A percentile compares a stretch with the other conserved stretches of the same genome.
Evolutionary conservation across 1,140 invertebrate species (phyloP).

Genomic region (Nasonia vitripennis): DNA sequence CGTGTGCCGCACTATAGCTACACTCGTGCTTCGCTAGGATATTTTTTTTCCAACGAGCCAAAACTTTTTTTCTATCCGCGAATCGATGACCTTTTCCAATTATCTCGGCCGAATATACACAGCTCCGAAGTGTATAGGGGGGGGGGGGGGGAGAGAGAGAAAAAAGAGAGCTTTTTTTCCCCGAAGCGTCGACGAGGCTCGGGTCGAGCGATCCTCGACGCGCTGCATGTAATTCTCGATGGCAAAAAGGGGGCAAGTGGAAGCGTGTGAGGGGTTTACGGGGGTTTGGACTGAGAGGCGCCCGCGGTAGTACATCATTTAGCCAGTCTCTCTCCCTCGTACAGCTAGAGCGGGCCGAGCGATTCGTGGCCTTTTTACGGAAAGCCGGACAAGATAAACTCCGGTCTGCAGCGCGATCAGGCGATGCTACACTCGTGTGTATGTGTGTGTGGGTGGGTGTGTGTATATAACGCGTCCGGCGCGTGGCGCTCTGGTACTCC

Average conservation of each 20-base stretch:
- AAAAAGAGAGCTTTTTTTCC: background rate
- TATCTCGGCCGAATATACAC: too few relatives aligned
- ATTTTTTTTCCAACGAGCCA: too few relatives aligned
- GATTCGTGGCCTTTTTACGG: conserved; percentile 22
- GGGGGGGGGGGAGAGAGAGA: too few relatives aligned
- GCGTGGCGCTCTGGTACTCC: background rate
- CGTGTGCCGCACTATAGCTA: too few relatives aligned
- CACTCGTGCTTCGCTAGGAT: too few relatives aligned
- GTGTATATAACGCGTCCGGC: background rate
- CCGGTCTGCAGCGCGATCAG: conserved; percentile 31
- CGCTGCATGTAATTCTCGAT: background rate
- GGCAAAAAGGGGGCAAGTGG: background rate
- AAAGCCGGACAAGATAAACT: conserved; percentile 33
- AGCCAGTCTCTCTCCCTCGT: background rate
- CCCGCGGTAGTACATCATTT: conserved; percentile 24
- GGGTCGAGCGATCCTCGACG: background rate
- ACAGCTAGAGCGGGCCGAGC: background rate
- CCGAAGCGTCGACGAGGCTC: background rate
- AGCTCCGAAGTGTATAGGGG: too few relatives aligned
- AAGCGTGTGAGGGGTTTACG: background rate
- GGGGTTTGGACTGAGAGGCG: background rate
- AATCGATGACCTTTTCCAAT: too few relatives aligned
- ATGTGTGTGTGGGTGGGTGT: background rate
- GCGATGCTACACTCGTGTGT: background rate
- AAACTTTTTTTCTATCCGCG: too few relatives aligned